These are phyloP conservation scores for Drosophila infuscata DNA, from an alignment of 2,888 invertebrate genomes.

Conservation along the genomic window DNA sequence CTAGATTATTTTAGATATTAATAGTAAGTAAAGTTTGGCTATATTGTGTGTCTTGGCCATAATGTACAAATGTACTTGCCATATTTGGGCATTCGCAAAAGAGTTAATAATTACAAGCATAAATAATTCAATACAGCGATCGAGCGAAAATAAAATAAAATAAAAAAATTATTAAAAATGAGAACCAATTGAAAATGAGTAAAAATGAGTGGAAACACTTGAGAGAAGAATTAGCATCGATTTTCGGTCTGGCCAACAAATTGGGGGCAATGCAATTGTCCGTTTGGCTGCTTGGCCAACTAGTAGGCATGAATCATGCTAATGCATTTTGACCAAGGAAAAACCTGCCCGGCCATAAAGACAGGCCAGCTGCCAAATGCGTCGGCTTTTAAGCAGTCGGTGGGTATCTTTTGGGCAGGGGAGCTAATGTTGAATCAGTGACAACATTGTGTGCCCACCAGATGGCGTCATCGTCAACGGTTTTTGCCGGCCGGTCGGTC, in stretches of 20 bases:
- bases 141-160: slow-evolving; percentile 9
- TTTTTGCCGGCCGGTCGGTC: slow-evolving; percentile 30
- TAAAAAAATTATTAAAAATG: slow-evolving; percentile 20
- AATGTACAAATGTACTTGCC: not conserved
- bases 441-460: slow-evolving; percentile 60
- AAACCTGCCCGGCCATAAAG: slow-evolving; percentile 61
- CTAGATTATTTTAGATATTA: too few species aligned
- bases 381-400: slow-evolving; percentile 38
- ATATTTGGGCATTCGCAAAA: slow-evolving; percentile 10
- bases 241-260: slow-evolving; percentile 50
- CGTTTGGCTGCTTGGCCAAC: slow-evolving; percentile 28
- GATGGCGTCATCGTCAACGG: slow-evolving; percentile 68
- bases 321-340: slow-evolving; percentile 71
- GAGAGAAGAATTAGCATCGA: slow-evolving; percentile 60
- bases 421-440: slow-evolving; percentile 53
- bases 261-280: slow-evolving; percentile 47
- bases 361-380: slow-evolving; percentile 60
- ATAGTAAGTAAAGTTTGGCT: not conserved
- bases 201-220: slow-evolving; percentile 34
- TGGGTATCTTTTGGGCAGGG: slow-evolving; percentile 10
- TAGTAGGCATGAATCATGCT: slow-evolving; percentile 60
- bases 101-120: slow-evolving; percentile 8
- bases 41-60: not conserved
- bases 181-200: slow-evolving; percentile 54
- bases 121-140: not conserved